These are phyloP conservation scores for Zosterops lateralis DNA, from an alignment of 2,113 vertebrate genomes.

Conservation along the genomic window DNA sequence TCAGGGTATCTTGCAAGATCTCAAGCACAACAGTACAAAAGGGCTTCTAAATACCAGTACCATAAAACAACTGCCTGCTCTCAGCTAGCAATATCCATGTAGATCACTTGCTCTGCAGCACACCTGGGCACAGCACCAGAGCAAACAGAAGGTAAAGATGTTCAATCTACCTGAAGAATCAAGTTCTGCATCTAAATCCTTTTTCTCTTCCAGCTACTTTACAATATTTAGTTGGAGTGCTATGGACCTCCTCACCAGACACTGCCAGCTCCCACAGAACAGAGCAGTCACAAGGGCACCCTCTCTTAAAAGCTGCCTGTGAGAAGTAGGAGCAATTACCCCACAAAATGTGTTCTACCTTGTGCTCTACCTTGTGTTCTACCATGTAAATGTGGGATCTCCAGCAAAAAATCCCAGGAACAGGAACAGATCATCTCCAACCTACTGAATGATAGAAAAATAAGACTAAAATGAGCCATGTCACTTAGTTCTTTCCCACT, in stretches of 20 bases:
- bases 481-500: background rate
- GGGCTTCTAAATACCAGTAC: background rate
- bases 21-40: fast-evolving
- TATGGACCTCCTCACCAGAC: background rate
- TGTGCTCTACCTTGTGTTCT: background rate
- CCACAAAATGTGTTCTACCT: background rate
- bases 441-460: background rate
- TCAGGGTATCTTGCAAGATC: background rate
- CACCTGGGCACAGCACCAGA: background rate
- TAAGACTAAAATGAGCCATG: background rate
- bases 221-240: background rate
- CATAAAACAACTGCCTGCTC: background rate
- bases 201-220: background rate
- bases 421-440: background rate
- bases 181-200: background rate
- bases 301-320: background rate
- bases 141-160: background rate
- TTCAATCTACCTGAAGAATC: background rate
- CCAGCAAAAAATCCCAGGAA: background rate
- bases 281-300: background rate
- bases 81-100: background rate
- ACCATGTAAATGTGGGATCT: background rate
- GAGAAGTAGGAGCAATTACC: background rate
- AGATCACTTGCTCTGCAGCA: background rate
- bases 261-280: background rate